Evolutionary conservation across 2,113 vertebrate species (phyloP), one percentile per base, ranked within the genome.

Genomic region (Edolisoma coerulescens): DNA sequence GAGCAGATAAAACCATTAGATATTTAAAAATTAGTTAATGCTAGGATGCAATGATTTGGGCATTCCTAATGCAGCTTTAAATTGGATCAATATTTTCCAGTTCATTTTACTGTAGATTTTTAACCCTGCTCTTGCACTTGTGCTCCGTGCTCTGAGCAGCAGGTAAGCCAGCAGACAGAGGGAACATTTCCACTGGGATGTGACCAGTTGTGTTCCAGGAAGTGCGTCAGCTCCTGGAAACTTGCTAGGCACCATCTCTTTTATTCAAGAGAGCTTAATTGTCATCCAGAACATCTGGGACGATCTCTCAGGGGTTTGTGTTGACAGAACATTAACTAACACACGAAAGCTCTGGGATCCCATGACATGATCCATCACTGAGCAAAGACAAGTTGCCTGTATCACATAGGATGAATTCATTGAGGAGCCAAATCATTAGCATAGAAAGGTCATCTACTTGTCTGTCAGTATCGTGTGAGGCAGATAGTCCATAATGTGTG

Each of bases 21-120:
- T 96, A 93, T 78, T 96, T 95, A 94, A 97, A 96, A 97, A 97
- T 95, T 89, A 96, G 95, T 95, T 96, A 96, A 95, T 96, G 93
- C 90, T 90, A 94, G 95, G 90, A 96, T 95, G 95, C 95, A 95
- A 97, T 84, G 91, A 90, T 94, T 98, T 96, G 93, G 81, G 95
- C 93, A 95, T 91, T 76, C 81, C 83, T 90, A 96, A 87, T 87
- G 85, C 84, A 54, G 70, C 87, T 97, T 95, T 95, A 87, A 97
- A 95, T 88, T 91, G 96, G 91, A 97, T 98, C 97, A 52, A 94
- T 97, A 97, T 92, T 94, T 97, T 93, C 90, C 95, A 97, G 90
- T 87, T 97, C 91, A 95, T 96, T 97, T 96, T 98, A 75, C 87
- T 94, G 96, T 33, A 45, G 92, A 16, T 83, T 94, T 97, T 95